phyloP scores from a whole-genome alignment of 1,140 invertebrate species.

The Nasonia longicornis region DNA sequence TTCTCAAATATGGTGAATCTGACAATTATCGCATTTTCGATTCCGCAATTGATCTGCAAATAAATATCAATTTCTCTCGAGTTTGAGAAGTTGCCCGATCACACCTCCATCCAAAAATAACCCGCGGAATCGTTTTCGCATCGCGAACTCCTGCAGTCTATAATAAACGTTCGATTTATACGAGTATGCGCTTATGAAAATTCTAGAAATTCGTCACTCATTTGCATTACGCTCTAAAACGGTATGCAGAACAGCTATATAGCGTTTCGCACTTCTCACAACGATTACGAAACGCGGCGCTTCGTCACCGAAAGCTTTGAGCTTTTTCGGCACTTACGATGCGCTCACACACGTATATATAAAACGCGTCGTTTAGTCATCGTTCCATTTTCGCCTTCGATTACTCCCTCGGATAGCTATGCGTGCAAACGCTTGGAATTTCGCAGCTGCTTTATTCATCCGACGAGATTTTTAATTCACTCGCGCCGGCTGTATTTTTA shows the following conservation, averaged over 20 bases:
- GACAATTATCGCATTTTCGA: no score
- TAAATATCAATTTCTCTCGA: no score
- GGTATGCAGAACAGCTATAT: neutral
- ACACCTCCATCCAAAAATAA: no score
- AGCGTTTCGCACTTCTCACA: neutral
- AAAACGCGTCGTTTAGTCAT: constrained; percentile 40
- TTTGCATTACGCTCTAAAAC: constrained; percentile 29
- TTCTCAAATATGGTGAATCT: neutral
- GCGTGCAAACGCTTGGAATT: neutral
- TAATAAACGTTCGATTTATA: neutral
- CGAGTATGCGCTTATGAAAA: neutral
- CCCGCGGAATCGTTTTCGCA: no score
- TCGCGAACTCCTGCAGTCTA: neutral
- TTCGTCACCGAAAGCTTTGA: constrained; percentile 25
- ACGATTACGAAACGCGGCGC: constrained; percentile 27
- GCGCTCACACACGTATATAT: constrained; percentile 38
- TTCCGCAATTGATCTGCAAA: no score
- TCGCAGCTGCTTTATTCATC: neutral
- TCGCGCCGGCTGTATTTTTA: no score
- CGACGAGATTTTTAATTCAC: no score
- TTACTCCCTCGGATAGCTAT: constrained; percentile 18
- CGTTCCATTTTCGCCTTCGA: constrained; percentile 42
- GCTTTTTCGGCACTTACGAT: constrained; percentile 40
- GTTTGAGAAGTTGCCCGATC: no score
- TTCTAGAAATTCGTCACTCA: constrained; percentile 41